A percentile compares a stretch with the other conserved stretches of the same genome.
Evolutionary conservation across 2,888 invertebrate genomes (phyloP).

Genomic region (Poecilus cupreus): DNA sequence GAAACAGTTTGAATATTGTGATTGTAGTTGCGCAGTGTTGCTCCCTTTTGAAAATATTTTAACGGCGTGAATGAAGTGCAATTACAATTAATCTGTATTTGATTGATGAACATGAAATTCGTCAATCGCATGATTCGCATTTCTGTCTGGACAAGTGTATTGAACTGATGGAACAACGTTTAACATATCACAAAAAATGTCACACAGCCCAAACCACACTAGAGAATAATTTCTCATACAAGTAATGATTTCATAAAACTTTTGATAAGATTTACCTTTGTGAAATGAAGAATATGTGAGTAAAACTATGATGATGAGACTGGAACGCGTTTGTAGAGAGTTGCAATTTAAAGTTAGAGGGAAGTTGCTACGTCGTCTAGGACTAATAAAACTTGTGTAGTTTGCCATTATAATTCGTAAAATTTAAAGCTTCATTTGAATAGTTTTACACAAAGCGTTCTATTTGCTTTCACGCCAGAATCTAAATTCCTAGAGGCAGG

Average conservation of each 20-base stretch:
- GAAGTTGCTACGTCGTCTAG: background rate
- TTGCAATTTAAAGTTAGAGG: conserved; percentile 30
- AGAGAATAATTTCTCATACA: background rate
- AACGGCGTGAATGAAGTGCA: background rate
- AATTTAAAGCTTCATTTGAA: conserved; percentile 39
- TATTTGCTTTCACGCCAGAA: too few species aligned
- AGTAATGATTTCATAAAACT: background rate
- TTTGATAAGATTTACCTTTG: background rate
- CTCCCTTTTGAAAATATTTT: too few species aligned
- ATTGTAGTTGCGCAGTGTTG: too few species aligned
- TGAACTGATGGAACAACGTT: conserved; percentile 20
- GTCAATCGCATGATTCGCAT: conserved; percentile 11
- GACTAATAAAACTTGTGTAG: conserved; percentile 36
- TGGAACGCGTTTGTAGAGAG: background rate
- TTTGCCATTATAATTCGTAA: conserved; percentile 36
- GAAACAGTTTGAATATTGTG: too few species aligned
- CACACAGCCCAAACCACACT: background rate
- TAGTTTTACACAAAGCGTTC: background rate
- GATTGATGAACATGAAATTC: conserved; percentile 26
- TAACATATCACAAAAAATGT: conserved; percentile 26
- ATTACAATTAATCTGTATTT: conserved; percentile 32
- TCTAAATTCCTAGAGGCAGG: too few species aligned
- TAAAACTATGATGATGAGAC: background rate
- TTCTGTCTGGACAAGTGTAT: conserved; percentile 22
- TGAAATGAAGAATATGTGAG: background rate